These are phyloP conservation scores for Hippocampus comes DNA, from an alignment of 2,113 vertebrate species.

Conservation along the genomic window DNA sequence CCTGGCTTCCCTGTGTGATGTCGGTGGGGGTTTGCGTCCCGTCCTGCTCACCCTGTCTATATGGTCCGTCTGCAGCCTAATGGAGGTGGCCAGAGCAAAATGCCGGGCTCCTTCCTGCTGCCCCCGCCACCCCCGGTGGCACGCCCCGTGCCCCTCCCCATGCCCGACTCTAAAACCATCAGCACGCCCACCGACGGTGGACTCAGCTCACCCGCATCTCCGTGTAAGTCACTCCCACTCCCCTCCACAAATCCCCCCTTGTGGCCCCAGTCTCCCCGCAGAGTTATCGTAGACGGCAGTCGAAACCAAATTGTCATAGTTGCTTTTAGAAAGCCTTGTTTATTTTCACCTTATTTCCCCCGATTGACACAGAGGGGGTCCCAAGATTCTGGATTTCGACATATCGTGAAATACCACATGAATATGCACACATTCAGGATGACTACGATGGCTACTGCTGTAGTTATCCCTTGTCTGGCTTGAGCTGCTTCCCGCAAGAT, in stretches of 20 bases:
- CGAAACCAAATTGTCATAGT: constrained; percentile 20
- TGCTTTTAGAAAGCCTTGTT: constrained; percentile 17
- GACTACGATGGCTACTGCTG: constrained; percentile 8
- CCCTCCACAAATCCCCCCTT: constrained; percentile 59
- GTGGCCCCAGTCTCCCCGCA: constrained; percentile 51
- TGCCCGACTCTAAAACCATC: constrained; percentile 96
- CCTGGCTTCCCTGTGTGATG: constrained; percentile 56
- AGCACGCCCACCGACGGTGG: constrained; percentile 91
- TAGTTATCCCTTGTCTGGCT: constrained; percentile 7
- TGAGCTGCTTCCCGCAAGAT: constrained; percentile 22
- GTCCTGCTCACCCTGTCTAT: constrained; percentile 86
- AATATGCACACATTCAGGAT: constrained; percentile 20
- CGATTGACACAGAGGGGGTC: constrained; percentile 22
- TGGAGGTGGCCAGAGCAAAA: constrained; percentile 95
- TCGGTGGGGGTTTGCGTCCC: constrained; percentile 61
- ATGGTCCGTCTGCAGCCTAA: constrained; percentile 91
- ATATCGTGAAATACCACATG: not conserved
- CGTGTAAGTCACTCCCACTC: constrained; percentile 85
- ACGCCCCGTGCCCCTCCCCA: constrained; percentile 94
- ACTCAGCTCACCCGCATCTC: constrained; percentile 89
- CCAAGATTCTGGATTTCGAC: not conserved
- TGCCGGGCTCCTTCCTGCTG: constrained; percentile 94
- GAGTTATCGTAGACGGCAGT: constrained; percentile 31
- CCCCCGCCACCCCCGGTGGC: constrained; percentile 93
- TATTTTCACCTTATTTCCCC: constrained; percentile 21